These are phyloP conservation scores for Papilio polyxenes DNA, from an alignment of 1,140 invertebrate species.

Conservation along the genomic window DNA sequence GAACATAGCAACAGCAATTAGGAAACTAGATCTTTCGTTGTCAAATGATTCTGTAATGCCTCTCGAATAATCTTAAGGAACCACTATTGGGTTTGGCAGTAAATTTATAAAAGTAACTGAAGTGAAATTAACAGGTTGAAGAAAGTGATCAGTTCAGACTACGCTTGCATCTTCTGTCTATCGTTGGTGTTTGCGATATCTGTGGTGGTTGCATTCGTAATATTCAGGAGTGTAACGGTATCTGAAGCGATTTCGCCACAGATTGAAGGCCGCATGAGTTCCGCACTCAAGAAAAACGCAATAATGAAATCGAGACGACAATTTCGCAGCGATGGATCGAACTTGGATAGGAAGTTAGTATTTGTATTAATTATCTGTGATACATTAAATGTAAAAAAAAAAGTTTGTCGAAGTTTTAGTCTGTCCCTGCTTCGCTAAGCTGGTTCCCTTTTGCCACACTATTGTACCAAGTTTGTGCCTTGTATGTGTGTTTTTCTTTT, in stretches of 20 bases:
- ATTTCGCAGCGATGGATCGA: slow-evolving; percentile 25
- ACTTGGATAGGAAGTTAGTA: slow-evolving; percentile 5
- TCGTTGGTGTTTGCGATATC: slow-evolving; percentile 53
- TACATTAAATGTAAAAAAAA: no score
- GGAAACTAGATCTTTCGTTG: background rate
- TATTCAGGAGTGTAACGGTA: slow-evolving; percentile 47
- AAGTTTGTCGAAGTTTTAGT: no score
- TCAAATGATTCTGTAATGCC: no score
- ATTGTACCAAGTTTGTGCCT: no score
- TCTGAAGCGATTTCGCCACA: background rate
- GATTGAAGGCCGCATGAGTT: background rate
- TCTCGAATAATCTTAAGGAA: no score
- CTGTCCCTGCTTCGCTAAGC: no score
- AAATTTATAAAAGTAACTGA: background rate
- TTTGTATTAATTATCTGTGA: background rate
- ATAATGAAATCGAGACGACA: slow-evolving; percentile 39
- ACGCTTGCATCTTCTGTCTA: slow-evolving; percentile 56
- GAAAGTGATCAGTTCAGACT: slow-evolving; percentile 56
- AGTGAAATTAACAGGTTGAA: slow-evolving; percentile 54
- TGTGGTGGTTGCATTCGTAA: slow-evolving; percentile 52
- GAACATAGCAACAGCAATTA: no score
- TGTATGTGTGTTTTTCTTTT: no score
- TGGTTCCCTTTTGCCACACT: no score
- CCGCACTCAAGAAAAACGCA: slow-evolving; percentile 23
- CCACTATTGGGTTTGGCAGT: background rate